A percentile compares a stretch with the other conserved stretches of the same genome.
Evolutionary conservation across 2,113 vertebrate species (phyloP).

Genomic region (Platysteira castanea): DNA sequence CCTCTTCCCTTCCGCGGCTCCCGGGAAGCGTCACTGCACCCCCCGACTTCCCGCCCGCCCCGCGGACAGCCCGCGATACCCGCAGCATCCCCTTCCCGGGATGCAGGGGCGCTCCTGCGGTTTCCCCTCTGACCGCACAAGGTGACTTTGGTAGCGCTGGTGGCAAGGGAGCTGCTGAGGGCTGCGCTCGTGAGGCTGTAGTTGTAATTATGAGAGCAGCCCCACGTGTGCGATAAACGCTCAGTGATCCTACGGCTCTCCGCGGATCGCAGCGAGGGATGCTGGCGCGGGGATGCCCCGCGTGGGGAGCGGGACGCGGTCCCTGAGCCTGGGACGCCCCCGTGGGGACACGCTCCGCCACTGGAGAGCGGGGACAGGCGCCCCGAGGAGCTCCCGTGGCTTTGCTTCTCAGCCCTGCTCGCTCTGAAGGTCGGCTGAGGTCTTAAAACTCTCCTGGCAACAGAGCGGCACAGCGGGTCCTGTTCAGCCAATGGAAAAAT

Average conservation of each 20-base stretch:
- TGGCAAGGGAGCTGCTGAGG: not conserved
- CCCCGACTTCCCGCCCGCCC: not conserved
- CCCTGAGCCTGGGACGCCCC: not conserved
- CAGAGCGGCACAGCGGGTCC: not conserved
- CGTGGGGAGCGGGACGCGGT: not conserved
- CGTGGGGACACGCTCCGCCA: not conserved
- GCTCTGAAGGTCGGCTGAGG: not conserved
- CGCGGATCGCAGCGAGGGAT: not conserved
- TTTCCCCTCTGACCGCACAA: not conserved
- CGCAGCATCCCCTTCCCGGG: not conserved
- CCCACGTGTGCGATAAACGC: not conserved
- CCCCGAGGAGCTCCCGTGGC: accelerated
- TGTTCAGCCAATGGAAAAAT: not conserved
- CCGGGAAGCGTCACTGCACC: accelerated
- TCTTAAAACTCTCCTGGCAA: not conserved
- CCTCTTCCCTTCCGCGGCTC: not conserved
- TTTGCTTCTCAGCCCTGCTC: not conserved
- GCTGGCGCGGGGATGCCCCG: not conserved
- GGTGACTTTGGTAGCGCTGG: not conserved
- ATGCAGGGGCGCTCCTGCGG: not conserved
- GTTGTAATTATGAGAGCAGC: accelerated
- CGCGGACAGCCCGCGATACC: not conserved
- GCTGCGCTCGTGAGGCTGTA: accelerated
- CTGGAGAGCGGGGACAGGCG: not conserved
- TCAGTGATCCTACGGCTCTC: accelerated